Evolutionary conservation across 2,113 vertebrate species (phyloP), one percentile per base, ranked within the genome.

Genomic region (Ondatra zibethicus): DNA sequence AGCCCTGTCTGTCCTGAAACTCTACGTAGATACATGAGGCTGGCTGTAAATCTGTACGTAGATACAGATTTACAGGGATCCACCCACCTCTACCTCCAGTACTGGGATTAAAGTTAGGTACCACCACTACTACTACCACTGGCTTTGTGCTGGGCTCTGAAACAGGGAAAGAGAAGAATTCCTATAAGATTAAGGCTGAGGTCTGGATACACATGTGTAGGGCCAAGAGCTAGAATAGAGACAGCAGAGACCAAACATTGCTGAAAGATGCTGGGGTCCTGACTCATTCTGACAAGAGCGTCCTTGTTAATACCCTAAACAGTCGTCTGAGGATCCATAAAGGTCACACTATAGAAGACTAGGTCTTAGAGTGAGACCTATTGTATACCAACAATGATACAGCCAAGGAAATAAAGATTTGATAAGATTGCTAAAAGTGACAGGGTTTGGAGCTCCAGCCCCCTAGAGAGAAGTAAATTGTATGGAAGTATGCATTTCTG

Each of bases 361-460:
- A 1, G 31, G 23, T 21, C 36, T 86, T 73, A 0, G 0, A 21
- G 10, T 80, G 55, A 86, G 72, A 31, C 12, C 55, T 77, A 7
- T 7, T 80, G 10, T 85, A 88, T 58, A 63, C 3, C 7, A 23
- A 95, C 10, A 0, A 2, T 68, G 29, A 65, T 76, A 50, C 82
- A 88, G 25, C 23, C 70, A 91, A 78, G 85, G 84, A 88, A 33
- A 45, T 7, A 21, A 94, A 93, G 9, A 19, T 89, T 93, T 93
- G 45, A 19, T 23, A 92, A 87, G 10, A 47, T 55, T 7, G 16
- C 10, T 36, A 87, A 23, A 21, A 36, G 42, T 80, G 21, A 73
- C 36, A 39, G n/a, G 72, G 29, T 72, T 84, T 90, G 73, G 76
- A 80, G 45, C 16, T 36, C 61, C 47, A 95, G 17, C 52, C 25